Evolutionary conservation across 2,113 vertebrate genomes (phyloP).

Genomic region (Oxygymnocypris stewartii): DNA sequence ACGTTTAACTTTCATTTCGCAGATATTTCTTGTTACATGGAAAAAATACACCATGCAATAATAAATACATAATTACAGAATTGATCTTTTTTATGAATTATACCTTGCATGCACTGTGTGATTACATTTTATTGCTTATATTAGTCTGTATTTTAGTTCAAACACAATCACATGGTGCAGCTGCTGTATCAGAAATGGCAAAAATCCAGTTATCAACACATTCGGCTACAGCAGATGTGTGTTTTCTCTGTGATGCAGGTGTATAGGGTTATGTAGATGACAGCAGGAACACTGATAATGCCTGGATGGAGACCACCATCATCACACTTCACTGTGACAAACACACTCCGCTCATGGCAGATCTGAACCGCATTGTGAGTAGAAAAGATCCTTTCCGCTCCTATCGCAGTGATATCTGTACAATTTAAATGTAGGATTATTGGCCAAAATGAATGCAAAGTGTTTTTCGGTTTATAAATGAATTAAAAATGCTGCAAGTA

Average conservation of each 20-base stretch:
- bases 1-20: no score
- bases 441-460: neutral
- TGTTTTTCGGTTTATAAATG: neutral
- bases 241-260: constrained; percentile 69
- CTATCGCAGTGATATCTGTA: neutral
- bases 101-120: no score
- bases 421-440: neutral
- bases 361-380: constrained; percentile 40
- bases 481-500: neutral
- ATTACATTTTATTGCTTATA: neutral
- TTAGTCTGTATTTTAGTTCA: neutral
- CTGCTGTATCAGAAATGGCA: neutral
- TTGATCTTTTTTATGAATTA: no score
- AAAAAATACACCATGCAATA: no score
- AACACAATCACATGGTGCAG: neutral
- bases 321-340: constrained; percentile 84
- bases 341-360: constrained; percentile 68
- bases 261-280: constrained; percentile 88
- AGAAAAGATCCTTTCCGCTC: neutral
- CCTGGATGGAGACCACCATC: constrained; percentile 87
- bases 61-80: neutral
- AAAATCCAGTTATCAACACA: neutral
- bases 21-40: no score
- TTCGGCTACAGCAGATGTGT: neutral
- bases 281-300: constrained; percentile 89